Base-by-base conservation (phyloP, 2,113 vertebrate species). In the Aplodontia rufa region DNA sequence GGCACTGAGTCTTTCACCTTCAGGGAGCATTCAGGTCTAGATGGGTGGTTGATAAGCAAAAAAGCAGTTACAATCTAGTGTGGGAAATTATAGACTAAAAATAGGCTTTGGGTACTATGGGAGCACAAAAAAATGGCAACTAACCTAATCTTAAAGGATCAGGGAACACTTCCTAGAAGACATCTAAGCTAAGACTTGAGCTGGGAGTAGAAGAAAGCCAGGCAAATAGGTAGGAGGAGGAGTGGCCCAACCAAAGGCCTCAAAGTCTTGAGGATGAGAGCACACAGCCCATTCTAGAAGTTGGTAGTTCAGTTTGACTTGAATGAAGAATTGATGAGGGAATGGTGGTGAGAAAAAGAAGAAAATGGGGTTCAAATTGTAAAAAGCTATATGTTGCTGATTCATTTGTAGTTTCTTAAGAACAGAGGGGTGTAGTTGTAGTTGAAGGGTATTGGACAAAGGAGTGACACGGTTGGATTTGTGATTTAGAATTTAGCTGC, bases 101-200 rank as follows among this genome's bases (percentile, higher is more conserved):
- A 40, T 83, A 93, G 83, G 40, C 66, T 24, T 22, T 85, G 30
- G 62, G 9, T 80, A 6, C 22, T 49, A 0, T 35, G 17, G 42
- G 7, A 66, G 35, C 79, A 80, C 14, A 20, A 60, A 60, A 42
- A 12, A 78, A 42, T 45, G 19, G 42, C 35, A 68, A 35, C 60
- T 84, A 84, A 58, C 7, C 51, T 72, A 93, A 3, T 35, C 30
- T 84, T 86, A 87, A 26, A 80, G 6, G 35, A 26, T 93, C 47
- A 93, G 74, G 60, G 47, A 87, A 81, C 11, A 62, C 58, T 93
- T 95, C 32, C 75, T 83, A 16, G n/a, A 76, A 91, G 35, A 87
- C 26, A 87, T 20, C 58, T 92, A 64, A 90, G 40, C 58, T 92
- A 45, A 90, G 32, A 92, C 28, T 84, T 74, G 24, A 93, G 90